A percentile compares a stretch with the other conserved stretches of the same genome.
Evolutionary conservation across 1,140 invertebrate species (phyloP).

Genomic region (Drosophila repletoides): DNA sequence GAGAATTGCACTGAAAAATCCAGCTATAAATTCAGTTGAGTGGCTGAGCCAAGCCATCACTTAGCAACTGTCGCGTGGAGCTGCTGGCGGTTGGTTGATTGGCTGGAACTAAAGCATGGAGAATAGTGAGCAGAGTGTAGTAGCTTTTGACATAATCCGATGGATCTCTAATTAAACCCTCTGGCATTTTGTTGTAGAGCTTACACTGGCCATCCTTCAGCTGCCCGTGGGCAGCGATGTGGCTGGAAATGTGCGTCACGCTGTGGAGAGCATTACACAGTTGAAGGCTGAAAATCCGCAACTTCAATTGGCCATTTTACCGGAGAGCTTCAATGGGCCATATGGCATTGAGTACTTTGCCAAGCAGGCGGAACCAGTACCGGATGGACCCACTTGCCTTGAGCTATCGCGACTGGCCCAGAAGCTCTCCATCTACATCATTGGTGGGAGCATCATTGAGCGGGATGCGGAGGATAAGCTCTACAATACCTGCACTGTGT

Average conservation of each 20-base stretch:
- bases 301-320: constrained; percentile 88
- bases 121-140: constrained; percentile 35
- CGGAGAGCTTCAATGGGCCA: constrained; percentile 97
- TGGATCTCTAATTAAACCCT: constrained; percentile 2
- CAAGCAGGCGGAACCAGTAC: constrained; percentile 93
- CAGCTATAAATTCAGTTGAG: constrained; percentile 31
- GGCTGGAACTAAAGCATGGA: constrained; percentile 14
- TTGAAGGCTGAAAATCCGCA: constrained; percentile 88
- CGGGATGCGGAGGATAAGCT: constrained; percentile 84
- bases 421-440: constrained; percentile 90
- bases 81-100: neutral
- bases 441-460: constrained; percentile 96
- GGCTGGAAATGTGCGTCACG: constrained; percentile 88
- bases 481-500: constrained; percentile 96
- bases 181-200: constrained; percentile 29
- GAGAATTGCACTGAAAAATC: constrained; percentile 12
- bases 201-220: constrained; percentile 91
- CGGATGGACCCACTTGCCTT: constrained; percentile 87
- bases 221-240: constrained; percentile 89
- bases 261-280: constrained; percentile 87
- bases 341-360: constrained; percentile 90
- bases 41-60: neutral
- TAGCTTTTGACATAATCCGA: neutral
- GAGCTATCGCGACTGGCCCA: constrained; percentile 89
- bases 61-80: constrained; percentile 4